Base-by-base conservation (phyloP, 2,888 invertebrate genomes). In the Drosophila anceps region DNA sequence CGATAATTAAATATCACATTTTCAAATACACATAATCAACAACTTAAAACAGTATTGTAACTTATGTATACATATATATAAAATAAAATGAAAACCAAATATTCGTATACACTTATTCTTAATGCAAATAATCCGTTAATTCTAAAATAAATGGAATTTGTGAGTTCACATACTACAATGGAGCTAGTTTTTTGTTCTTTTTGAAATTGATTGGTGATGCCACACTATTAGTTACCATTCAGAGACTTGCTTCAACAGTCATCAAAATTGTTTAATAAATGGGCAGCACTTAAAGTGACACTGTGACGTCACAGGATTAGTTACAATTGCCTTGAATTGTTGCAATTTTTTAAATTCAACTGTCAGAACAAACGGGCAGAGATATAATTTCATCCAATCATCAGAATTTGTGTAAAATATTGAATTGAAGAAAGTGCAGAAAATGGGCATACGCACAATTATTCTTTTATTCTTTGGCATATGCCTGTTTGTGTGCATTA, bases 401-500 rank as follows among this genome's bases (percentile, higher is more conserved):
- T n/a, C 8, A 27, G 10, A 37, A 44, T 31, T 54, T 6, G n/a
- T 13, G 13, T 9, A 24, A 44, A 53, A 29, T 7, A 8, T 35
- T 43, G 8, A 54, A 41, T 10, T 54, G 15, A 15, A 59, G 7
- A n/a, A 27, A 33, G 10, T 18, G n/a, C 29, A 63, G 37, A 78
- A 69, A 43, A 79, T 81, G 79, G 35, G 50, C 8, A 12, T 66
- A 5, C 15, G 35, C 15, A 15, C 6, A 0, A 31, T 73, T 20
- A 18, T 64, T 10, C 0, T 57, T n/a, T 1, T 44, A 31, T 67
- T 79, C 72, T 1, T 57, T 95, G 95, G 92, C 20, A 92, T 94
- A 76, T 91, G 94, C 43, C 88, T 93, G 15, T 91, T 95, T 20
- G 95, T 90, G 94, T 27, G 93, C 6, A 1, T 4, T 1, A 10